phyloP scores from a whole-genome alignment of 2,888 invertebrate species.

The Lepas anatifera region DNA sequence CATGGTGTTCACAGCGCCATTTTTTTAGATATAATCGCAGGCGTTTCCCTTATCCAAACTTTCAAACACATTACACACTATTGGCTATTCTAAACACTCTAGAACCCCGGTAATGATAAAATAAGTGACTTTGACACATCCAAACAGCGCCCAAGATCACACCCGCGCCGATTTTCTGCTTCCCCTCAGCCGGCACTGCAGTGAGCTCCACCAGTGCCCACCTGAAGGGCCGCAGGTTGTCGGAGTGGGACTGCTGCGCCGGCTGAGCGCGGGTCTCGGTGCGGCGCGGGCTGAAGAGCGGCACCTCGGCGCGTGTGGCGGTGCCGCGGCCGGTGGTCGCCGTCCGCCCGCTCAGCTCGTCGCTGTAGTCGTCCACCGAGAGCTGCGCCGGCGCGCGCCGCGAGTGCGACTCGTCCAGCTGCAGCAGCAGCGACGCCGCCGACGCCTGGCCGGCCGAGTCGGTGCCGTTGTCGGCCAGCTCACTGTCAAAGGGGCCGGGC shows the following conservation, averaged over 20 bases:
- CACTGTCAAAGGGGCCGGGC: no score
- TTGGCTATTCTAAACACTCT: no score
- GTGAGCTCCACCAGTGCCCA: no score
- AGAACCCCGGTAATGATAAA: no score
- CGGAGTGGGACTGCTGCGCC: slow-evolving; percentile 16
- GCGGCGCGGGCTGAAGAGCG: slow-evolving; percentile 7
- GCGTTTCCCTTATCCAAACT: no score
- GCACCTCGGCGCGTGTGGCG: slow-evolving; percentile 6
- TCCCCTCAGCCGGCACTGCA: no score
- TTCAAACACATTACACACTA: no score
- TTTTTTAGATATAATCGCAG: no score
- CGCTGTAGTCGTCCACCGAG: neutral
- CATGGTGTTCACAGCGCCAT: no score
- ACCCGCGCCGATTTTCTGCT: no score
- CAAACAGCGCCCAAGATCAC: no score
- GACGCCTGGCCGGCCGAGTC: slow-evolving; percentile 8
- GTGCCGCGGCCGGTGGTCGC: neutral
- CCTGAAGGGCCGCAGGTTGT: slow-evolving; percentile 17
- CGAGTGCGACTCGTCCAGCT: neutral
- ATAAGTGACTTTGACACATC: no score
- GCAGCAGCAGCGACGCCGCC: neutral
- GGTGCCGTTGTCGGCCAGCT: neutral
- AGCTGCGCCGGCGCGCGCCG: neutral
- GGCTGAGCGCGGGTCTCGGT: slow-evolving; percentile 12
- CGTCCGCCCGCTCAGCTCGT: neutral